A percentile compares a stretch with the other conserved stretches of the same genome.
phyloP scores from a whole-genome alignment of 2,888 invertebrate species.

The Criorhina ranunculi region DNA sequence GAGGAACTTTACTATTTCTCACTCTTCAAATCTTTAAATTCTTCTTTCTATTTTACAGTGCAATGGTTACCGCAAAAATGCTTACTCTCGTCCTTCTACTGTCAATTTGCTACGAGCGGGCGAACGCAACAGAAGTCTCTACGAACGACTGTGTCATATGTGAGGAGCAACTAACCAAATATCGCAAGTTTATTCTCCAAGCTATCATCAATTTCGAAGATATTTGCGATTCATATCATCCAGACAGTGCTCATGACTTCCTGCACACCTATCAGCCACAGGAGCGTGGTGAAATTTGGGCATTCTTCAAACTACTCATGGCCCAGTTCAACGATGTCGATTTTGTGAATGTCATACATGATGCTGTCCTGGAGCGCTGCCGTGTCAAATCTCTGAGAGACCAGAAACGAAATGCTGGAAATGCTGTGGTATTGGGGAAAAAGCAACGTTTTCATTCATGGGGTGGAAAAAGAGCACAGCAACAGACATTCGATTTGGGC shows the following conservation, averaged over 20 bases:
- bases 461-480: slow-evolving; percentile 83
- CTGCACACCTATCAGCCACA: slow-evolving; percentile 80
- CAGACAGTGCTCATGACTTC: slow-evolving; percentile 56
- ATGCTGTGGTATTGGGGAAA: slow-evolving; percentile 82
- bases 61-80: slow-evolving; percentile 46
- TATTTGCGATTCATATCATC: slow-evolving; percentile 81
- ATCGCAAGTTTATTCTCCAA: slow-evolving; percentile 82
- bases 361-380: slow-evolving; percentile 82
- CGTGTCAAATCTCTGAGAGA: slow-evolving; percentile 81
- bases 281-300: slow-evolving; percentile 81
- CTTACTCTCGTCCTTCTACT: slow-evolving; percentile 33
- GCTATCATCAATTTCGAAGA: slow-evolving; percentile 83
- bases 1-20: no score
- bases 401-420: slow-evolving; percentile 82
- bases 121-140: slow-evolving; percentile 8
- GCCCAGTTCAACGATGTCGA: slow-evolving; percentile 83
- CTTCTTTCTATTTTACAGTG: slow-evolving; percentile 22
- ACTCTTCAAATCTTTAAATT: no score
- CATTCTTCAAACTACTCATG: slow-evolving; percentile 82
- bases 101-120: slow-evolving; percentile 19
- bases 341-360: slow-evolving; percentile 81
- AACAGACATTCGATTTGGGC: slow-evolving; percentile 29
- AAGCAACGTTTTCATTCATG: slow-evolving; percentile 84
- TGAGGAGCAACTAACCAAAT: slow-evolving; percentile 82
- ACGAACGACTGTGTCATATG: slow-evolving; percentile 78